Base-by-base conservation (phyloP, 2,113 vertebrate species). In the Leucopsar rothschildi region DNA sequence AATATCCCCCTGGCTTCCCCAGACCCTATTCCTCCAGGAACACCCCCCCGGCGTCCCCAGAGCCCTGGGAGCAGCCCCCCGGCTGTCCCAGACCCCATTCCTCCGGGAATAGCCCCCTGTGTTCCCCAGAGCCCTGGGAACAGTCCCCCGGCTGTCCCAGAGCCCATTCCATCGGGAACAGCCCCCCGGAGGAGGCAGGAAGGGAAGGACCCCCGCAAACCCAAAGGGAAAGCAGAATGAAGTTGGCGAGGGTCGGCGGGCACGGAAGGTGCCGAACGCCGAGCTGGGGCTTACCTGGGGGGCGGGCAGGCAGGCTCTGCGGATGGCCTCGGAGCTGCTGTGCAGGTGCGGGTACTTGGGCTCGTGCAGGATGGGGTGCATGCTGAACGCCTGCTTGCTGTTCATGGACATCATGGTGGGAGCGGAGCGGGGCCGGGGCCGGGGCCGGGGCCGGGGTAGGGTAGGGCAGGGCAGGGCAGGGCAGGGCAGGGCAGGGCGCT, bases 391-490 rank as follows among this genome's bases (percentile, higher is more conserved):
- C 97, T 99, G 99, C 90, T 99, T 99, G 98, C 99, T 99, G 98
- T 99, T 99, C 99, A 99, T 99, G 96, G 99, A 99, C 99, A 99
- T 99, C 99, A 99, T 99, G 97, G 96, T 97, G 95, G 79, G 73
- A 68, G 72, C 45, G 88, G 71, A 68, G 60, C 40, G 40, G 40
- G 40, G 40, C 40, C 40, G 40, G 40, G 40, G 40, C 40, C 40
- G 40, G 40, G 40, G 40, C 40, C 40, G 40, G 35, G 35, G 40
- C 40, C 40, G 40, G 40, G 40, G 35, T 35, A 7, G 11, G 39
- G 33, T 63, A 20, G 35, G 57, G 73, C 7, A 50, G 44, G 56
- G 73, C 45, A 63, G 44, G 72, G 72, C 42, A 42, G 44, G 44
- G 40, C 47, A 22, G 45, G 59, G 75, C 49, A 65, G 45, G 75